Conservation (phyloP, 2,113 vertebrate species). For the Edolisoma coerulescens region DNA sequence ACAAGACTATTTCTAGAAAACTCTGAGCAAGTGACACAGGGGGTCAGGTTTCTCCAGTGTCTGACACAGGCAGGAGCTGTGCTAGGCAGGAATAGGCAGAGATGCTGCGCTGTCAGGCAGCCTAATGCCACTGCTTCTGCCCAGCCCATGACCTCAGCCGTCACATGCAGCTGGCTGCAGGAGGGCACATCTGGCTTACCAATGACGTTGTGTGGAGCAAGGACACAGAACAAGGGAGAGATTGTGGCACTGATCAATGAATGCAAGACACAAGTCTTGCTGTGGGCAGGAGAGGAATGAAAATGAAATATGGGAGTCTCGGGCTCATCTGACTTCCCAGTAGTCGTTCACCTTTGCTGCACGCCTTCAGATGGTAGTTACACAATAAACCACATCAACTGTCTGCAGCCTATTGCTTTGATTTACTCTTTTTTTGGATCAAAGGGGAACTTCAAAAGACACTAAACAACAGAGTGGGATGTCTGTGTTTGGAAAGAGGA, state of each 20-base stretch:
- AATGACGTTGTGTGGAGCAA: fast-evolving
- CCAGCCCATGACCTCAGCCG: neutral
- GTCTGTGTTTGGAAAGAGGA: neutral
- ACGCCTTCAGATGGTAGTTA: neutral
- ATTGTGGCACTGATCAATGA: neutral
- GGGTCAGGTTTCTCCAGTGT: neutral
- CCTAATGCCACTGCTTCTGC: neutral
- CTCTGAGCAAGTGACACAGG: fast-evolving
- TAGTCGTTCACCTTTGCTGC: neutral
- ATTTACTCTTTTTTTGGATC: neutral
- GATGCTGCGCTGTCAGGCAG: neutral
- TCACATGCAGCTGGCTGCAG: neutral
- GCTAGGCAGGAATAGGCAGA: neutral
- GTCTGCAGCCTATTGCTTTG: neutral
- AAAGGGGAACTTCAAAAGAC: neutral
- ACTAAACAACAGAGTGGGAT: neutral
- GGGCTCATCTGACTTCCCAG: neutral
- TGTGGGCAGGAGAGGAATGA: neutral
- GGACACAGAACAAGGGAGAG: neutral
- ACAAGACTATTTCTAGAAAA: neutral
- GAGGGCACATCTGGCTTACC: neutral
- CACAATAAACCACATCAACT: neutral
- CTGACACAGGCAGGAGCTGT: neutral
- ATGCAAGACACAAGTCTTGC: neutral
- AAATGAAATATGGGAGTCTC: neutral